phyloP scores from a whole-genome alignment of 2,888 invertebrate genomes.

The Teleiodes luculella region DNA sequence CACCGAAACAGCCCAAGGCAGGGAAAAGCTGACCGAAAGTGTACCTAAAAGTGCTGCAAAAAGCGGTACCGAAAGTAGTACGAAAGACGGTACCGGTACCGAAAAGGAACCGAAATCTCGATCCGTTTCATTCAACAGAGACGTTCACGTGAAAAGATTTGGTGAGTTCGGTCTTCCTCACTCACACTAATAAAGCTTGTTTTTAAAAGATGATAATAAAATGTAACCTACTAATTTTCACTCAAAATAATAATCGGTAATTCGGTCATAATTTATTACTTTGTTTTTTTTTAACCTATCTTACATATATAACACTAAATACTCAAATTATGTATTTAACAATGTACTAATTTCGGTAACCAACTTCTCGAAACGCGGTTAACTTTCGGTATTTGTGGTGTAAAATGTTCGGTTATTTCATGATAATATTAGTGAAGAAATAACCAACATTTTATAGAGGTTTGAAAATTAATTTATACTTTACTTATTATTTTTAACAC shows the following conservation, averaged over 20 bases:
- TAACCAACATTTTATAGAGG: not conserved
- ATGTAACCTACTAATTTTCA: slow-evolving; percentile 37
- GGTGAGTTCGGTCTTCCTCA: slow-evolving; percentile 78
- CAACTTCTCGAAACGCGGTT: not conserved
- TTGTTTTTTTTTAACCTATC: not conserved
- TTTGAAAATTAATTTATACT: not conserved
- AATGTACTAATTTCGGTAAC: slow-evolving; percentile 2
- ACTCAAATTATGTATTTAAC: not conserved
- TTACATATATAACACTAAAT: not conserved
- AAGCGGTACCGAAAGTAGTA: slow-evolving; percentile 45
- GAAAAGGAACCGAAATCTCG: slow-evolving; percentile 74
- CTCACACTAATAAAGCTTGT: slow-evolving; percentile 5
- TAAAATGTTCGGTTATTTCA: not conserved
- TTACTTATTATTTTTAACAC: not conserved
- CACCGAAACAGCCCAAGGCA: slow-evolving; percentile 62
- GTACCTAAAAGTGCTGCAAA: slow-evolving; percentile 34
- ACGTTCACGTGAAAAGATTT: slow-evolving; percentile 93
- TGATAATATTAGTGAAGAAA: not conserved
- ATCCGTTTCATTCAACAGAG: slow-evolving; percentile 93
- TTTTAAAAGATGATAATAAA: not conserved
- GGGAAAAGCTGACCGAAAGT: slow-evolving; percentile 54
- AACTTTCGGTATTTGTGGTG: slow-evolving; percentile 2
- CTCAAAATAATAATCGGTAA: not conserved
- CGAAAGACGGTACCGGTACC: slow-evolving; percentile 35
- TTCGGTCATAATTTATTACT: not conserved